These are phyloP conservation scores for Triops cancriformis DNA, from an alignment of 1,140 invertebrate genomes.

Conservation along the genomic window DNA sequence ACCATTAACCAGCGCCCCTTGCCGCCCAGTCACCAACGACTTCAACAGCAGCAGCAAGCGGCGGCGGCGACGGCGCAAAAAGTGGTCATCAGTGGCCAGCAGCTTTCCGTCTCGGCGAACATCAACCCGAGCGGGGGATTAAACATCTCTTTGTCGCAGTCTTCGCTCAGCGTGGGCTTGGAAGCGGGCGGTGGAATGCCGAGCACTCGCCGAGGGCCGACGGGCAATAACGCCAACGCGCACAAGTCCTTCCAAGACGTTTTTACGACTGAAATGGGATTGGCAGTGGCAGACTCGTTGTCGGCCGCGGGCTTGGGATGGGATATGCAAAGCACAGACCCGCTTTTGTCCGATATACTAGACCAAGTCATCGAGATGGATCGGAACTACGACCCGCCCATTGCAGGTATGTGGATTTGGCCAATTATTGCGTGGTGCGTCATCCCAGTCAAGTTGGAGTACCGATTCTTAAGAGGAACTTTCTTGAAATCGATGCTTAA, in stretches of 20 bases:
- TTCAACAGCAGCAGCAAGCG: conserved; percentile 24
- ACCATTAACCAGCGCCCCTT: conserved; percentile 15
- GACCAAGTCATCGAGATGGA: conserved; percentile 75
- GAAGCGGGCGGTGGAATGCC: neutral
- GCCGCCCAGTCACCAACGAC: conserved; percentile 25
- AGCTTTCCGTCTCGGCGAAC: conserved; percentile 22
- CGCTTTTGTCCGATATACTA: conserved; percentile 65
- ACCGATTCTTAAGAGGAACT: too few species aligned
- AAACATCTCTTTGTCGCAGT: conserved; percentile 25
- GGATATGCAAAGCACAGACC: conserved; percentile 52
- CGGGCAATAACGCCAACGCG: conserved; percentile 7
- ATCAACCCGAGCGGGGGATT: conserved; percentile 25
- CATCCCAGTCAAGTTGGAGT: too few species aligned
- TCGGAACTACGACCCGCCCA: conserved; percentile 36
- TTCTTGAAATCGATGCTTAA: too few species aligned
- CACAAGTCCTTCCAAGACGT: neutral
- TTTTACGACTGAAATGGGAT: conserved; percentile 16
- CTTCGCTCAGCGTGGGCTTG: conserved; percentile 15
- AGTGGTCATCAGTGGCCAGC: conserved; percentile 22
- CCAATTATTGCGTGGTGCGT: too few species aligned
- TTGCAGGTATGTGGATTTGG: neutral
- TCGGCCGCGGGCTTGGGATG: conserved; percentile 37
- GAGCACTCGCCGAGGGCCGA: neutral
- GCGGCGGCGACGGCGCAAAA: conserved; percentile 9
- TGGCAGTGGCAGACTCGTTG: conserved; percentile 31